Percentiles rank a stretch among this genome's conserved stretches.
phyloP scores from a whole-genome alignment of 2,888 invertebrate genomes.

The Hirtodrosophila histrioides region DNA sequence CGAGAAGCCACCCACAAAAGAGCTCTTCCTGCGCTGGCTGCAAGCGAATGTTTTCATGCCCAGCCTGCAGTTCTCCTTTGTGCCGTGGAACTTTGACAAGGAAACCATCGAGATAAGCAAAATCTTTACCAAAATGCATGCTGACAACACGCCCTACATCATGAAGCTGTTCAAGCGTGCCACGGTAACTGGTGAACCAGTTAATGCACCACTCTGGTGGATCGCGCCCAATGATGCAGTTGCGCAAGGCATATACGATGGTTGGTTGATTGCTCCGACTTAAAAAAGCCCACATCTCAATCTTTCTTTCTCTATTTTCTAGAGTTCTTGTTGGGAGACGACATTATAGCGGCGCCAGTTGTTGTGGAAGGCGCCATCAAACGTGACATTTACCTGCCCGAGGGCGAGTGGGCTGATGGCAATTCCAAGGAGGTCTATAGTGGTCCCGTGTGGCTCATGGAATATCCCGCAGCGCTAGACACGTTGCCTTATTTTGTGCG shows the following conservation, averaged over 20 bases:
- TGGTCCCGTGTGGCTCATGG: slow-evolving; percentile 87
- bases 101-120: slow-evolving; percentile 87
- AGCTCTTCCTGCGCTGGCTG: slow-evolving; percentile 90
- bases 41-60: slow-evolving; percentile 92
- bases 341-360: slow-evolving; percentile 91
- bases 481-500: slow-evolving; percentile 89
- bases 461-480: slow-evolving; percentile 88
- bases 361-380: slow-evolving; percentile 86
- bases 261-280: slow-evolving; percentile 82
- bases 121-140: slow-evolving; percentile 88
- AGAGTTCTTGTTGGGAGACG: slow-evolving; percentile 93
- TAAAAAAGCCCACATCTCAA: no score
- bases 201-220: slow-evolving; percentile 95
- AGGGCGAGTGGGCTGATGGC: slow-evolving; percentile 89
- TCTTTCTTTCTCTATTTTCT: slow-evolving; percentile 29
- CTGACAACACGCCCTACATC: slow-evolving; percentile 87
- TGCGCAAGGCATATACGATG: slow-evolving; percentile 87
- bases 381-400: slow-evolving; percentile 91
- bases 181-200: slow-evolving; percentile 87
- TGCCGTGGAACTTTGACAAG: slow-evolving; percentile 90
- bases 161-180: slow-evolving; percentile 87
- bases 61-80: slow-evolving; percentile 90
- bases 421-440: slow-evolving; percentile 84
- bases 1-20: slow-evolving; percentile 85
- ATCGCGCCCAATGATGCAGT: slow-evolving; percentile 88